A percentile compares a stretch with the other conserved stretches of the same genome.
Conservation (phyloP, 2,113 vertebrate species). For the Brienomyrus longianalis region DNA sequence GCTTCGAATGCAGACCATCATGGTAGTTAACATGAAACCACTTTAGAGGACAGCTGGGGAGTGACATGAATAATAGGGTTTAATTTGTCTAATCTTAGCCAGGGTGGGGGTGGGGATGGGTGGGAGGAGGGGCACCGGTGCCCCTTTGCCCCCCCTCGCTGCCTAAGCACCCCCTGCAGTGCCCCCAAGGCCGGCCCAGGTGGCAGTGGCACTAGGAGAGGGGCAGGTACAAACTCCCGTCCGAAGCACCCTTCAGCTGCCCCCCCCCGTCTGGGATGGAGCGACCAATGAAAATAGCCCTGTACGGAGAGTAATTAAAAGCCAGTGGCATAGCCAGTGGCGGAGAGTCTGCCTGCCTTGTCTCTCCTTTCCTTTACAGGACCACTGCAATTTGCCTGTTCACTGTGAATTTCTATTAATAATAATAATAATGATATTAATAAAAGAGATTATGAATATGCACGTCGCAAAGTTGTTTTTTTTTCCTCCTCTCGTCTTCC, state of each 20-base stretch:
- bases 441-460: constrained; percentile 36
- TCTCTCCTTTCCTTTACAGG: constrained; percentile 43
- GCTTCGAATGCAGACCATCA: constrained; percentile 61
- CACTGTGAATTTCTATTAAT: constrained; percentile 49
- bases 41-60: constrained; percentile 61
- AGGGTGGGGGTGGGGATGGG: constrained; percentile 29
- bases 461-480: constrained; percentile 50
- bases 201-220: not conserved
- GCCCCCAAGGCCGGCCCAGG: not conserved
- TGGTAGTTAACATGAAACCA: constrained; percentile 63
- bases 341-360: constrained; percentile 17
- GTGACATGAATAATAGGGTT: constrained; percentile 62
- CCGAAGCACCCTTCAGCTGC: not conserved
- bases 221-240: not conserved
- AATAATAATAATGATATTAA: constrained; percentile 53
- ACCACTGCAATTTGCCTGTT: constrained; percentile 45
- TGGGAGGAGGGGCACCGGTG: not conserved
- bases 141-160: constrained; percentile 2
- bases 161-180: not conserved
- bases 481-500: constrained; percentile 17
- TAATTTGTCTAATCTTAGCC: constrained; percentile 68
- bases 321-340: constrained; percentile 10
- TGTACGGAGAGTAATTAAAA: constrained; percentile 17
- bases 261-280: not conserved
- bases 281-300: not conserved